Percentiles rank a stretch among this genome's conserved stretches.
These are phyloP conservation scores for Malurus alboscapulatus DNA, from an alignment of 2,113 vertebrate species.

Conservation along the genomic window DNA sequence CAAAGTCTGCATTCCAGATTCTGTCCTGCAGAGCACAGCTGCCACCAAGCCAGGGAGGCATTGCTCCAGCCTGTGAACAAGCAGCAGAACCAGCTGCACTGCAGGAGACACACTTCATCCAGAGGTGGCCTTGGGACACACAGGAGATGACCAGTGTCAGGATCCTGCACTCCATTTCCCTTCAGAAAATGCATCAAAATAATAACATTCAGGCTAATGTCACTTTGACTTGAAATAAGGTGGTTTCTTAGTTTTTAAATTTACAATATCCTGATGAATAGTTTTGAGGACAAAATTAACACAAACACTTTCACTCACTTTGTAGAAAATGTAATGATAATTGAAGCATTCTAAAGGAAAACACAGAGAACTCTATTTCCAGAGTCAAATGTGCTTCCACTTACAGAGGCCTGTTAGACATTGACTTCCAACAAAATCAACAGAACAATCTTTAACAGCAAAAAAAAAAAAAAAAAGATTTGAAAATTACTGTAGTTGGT, in stretches of 20 bases:
- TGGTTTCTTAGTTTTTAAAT: neutral
- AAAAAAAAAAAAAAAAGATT: neutral
- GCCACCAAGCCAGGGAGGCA: neutral
- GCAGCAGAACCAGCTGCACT: neutral
- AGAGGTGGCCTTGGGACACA: neutral
- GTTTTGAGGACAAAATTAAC: neutral
- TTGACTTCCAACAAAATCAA: neutral
- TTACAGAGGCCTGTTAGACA: neutral
- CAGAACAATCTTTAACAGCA: neutral
- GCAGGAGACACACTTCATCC: neutral
- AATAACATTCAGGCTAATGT: neutral
- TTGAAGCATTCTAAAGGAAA: neutral
- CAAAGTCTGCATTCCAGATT: rapidly evolving
- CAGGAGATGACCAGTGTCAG: neutral
- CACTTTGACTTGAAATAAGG: neutral
- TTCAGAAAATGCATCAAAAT: neutral
- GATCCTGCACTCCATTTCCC: neutral
- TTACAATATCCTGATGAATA: neutral
- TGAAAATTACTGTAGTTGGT: no score
- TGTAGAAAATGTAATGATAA: neutral
- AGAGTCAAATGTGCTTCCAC: neutral
- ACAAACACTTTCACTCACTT: neutral
- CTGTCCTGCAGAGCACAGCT: neutral
- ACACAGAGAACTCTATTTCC: neutral
- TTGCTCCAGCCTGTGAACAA: neutral